Percentiles rank a stretch among this genome's conserved stretches.
These are phyloP conservation scores for Pseudomyrmex cubaensis DNA, from an alignment of 1,140 invertebrate genomes.

Conservation along the genomic window DNA sequence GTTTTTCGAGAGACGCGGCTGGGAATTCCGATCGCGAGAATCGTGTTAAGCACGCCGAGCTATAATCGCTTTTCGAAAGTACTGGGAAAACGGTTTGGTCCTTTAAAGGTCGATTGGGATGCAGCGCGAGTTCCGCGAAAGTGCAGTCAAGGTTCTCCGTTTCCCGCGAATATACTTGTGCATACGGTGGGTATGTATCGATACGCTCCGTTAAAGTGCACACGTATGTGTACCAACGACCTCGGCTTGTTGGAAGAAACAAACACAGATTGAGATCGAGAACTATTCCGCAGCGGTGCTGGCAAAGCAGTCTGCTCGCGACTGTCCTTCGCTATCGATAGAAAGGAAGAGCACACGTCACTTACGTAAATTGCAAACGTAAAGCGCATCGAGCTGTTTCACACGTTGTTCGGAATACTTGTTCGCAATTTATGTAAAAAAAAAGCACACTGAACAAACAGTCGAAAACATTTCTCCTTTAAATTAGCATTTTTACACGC, in stretches of 20 bases:
- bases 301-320: background rate
- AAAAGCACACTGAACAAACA: background rate
- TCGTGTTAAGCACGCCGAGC: slow-evolving; percentile 23
- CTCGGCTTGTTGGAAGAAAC: slow-evolving; percentile 8
- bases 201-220: slow-evolving; percentile 24
- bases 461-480: too few relatives aligned
- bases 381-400: slow-evolving; percentile 35
- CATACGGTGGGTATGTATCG: background rate
- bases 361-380: background rate
- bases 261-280: slow-evolving; percentile 51
- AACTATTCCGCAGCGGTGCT: slow-evolving; percentile 25
- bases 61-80: slow-evolving; percentile 61
- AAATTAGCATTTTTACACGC: too few relatives aligned
- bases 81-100: slow-evolving; percentile 69
- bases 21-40: slow-evolving; percentile 39
- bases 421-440: background rate
- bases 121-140: slow-evolving; percentile 71
- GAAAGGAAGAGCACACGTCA: slow-evolving; percentile 42
- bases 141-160: slow-evolving; percentile 70
- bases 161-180: slow-evolving; percentile 26
- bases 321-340: slow-evolving; percentile 33
- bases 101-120: slow-evolving; percentile 71
- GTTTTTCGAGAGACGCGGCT: slow-evolving; percentile 11
- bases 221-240: slow-evolving; percentile 48
- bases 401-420: background rate